Conservation (phyloP, 2,113 vertebrate species). For the Cottus gobio region DNA sequence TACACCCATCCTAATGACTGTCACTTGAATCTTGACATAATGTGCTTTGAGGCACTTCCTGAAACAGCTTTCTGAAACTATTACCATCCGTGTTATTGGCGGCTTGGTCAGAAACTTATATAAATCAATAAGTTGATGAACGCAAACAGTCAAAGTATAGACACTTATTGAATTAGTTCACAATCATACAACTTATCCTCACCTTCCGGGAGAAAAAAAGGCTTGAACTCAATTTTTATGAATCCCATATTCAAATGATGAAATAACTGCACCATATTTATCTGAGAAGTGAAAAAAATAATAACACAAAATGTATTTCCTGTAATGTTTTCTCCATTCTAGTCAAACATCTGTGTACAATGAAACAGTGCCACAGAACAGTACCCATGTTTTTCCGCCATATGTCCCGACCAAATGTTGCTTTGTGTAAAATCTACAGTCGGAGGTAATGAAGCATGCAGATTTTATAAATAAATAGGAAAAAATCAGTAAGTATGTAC, state of each 20-base stretch:
- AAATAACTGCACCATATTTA: constrained; percentile 31
- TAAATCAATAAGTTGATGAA: not conserved
- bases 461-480: constrained; percentile 14
- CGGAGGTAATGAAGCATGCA: constrained; percentile 54
- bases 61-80: not conserved
- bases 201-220: not conserved
- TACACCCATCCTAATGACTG: too few relatives aligned
- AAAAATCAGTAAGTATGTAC: not conserved
- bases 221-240: not conserved
- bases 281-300: constrained; percentile 19
- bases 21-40: too few relatives aligned
- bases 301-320: constrained; percentile 47
- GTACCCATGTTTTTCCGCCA: constrained; percentile 68
- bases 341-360: constrained; percentile 74
- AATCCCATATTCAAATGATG: not conserved
- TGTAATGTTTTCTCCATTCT: constrained; percentile 37
- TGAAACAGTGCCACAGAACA: constrained; percentile 67
- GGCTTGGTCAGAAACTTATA: not conserved
- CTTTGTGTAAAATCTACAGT: constrained; percentile 53
- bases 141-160: not conserved
- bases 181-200: not conserved
- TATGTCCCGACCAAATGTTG: constrained; percentile 76
- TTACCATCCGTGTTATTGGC: constrained; percentile 5
- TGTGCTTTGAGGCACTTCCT: too few relatives aligned
- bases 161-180: not conserved